Percentiles rank a stretch among this genome's conserved stretches.
phyloP scores from a whole-genome alignment of 2,888 invertebrate genomes.

The Tenthredo mesomela region DNA sequence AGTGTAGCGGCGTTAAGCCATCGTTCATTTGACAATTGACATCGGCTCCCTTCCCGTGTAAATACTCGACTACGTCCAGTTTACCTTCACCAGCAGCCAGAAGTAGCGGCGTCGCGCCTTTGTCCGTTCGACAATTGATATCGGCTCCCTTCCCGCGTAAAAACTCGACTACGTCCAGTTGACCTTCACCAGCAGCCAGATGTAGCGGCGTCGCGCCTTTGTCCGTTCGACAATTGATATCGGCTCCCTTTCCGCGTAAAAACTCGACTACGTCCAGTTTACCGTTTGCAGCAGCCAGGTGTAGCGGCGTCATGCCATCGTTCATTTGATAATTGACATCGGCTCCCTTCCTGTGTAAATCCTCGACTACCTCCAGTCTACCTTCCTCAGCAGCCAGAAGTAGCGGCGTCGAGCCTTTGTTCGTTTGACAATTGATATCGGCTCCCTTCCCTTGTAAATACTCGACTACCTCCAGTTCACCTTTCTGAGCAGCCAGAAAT shows the following conservation, averaged over 20 bases:
- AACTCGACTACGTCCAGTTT: constrained; percentile 80
- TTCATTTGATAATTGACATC: neutral
- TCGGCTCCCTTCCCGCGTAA: no score
- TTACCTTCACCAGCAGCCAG: no score
- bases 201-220: neutral
- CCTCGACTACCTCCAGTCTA: neutral
- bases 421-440: neutral
- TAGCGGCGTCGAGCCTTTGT: neutral
- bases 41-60: no score
- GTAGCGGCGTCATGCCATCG: constrained; percentile 79
- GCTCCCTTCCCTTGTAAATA: neutral
- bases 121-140: neutral
- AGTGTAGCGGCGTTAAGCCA: no score
- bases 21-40: no score
- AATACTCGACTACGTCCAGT: no score
- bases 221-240: neutral
- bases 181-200: neutral
- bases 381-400: neutral
- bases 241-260: neutral
- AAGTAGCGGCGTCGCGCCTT: constrained; percentile 79
- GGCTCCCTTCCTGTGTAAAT: no score
- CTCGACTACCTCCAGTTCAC: constrained; percentile 82
- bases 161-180: neutral
- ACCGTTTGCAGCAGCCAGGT: constrained; percentile 76
- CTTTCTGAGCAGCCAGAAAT: constrained; percentile 66